Base-by-base conservation (phyloP, 2,797 vertebrate genomes). In the Botia almorhae region DNA sequence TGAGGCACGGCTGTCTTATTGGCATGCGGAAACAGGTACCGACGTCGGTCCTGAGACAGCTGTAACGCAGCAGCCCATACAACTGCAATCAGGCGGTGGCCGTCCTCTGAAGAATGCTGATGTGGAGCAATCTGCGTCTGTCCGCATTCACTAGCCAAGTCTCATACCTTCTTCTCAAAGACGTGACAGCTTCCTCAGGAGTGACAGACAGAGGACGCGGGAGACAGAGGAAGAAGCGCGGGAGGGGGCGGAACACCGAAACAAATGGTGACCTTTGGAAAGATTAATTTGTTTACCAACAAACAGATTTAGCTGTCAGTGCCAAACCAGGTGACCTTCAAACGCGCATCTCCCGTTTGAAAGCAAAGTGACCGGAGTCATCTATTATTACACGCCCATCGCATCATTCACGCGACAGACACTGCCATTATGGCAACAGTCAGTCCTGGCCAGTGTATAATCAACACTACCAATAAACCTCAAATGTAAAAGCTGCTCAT, bases 41-140 rank as follows among this genome's bases (percentile, higher is more conserved):
- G 87, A 46, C 91, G 94, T 93, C 90, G 95, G 96, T 94, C 96
- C 94, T 81, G 95, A 96, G 97, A 96, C 97, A 99, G 97, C 96
- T 99, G 98, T 95, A 96, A 95, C 95, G 90, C 96, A 98, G 94
- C 94, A 94, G 96, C 95, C 96, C 98, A 95, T 98, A 94, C 96
- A 95, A 94, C 94, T 93, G 83, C 97, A 97, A 97, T 96, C 97
- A 97, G 97, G 96, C 94, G 85, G 87, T 0, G 89, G 91, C 65
- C 91, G 94, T 95, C 93, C 92, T 93, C 93, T 92, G 91, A 92
- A 94, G 95, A 96, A 97, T 95, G 96, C 95, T 96, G 96, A 96
- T 95, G 93, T 71, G 92, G 88, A 90, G 90, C 93, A 94, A 93
- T 94, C 94, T 93, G 95, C 91, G 92, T 92, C 94, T 89, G 95